Conservation (phyloP, 2,797 vertebrate genomes). For the Uromys caudimaculatus region DNA sequence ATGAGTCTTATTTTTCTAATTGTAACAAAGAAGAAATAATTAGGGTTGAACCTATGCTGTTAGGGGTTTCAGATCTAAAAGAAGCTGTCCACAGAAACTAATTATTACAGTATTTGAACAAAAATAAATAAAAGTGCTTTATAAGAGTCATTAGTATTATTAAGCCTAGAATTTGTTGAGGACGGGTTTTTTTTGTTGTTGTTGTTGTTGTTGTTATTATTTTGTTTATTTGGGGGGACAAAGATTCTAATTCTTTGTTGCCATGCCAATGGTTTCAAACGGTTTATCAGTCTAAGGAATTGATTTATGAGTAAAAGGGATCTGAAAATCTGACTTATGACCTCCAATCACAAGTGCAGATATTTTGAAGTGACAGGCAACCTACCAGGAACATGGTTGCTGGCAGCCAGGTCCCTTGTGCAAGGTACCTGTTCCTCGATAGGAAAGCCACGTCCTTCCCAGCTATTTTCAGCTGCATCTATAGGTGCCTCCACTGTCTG, state of each 20-base stretch:
- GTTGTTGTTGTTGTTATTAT: background rate
- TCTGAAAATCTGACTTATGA: slow-evolving; percentile 10
- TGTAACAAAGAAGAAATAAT: background rate
- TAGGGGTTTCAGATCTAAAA: background rate
- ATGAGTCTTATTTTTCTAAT: background rate
- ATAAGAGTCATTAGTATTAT: background rate
- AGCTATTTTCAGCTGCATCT: slow-evolving; percentile 45
- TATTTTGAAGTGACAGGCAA: slow-evolving; percentile 65
- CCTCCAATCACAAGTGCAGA: slow-evolving; percentile 61
- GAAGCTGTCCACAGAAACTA: background rate
- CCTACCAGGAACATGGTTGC: background rate
- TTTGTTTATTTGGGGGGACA: background rate
- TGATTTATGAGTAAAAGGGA: slow-evolving; percentile 36
- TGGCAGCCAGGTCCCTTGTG: slow-evolving; percentile 33
- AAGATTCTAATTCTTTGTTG: background rate
- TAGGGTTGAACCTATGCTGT: background rate
- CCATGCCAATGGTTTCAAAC: background rate
- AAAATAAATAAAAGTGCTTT: background rate
- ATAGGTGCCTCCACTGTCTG: slow-evolving; percentile 1
- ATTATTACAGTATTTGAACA: background rate
- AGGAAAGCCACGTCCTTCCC: slow-evolving; percentile 69
- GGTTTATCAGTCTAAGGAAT: background rate
- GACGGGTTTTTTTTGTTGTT: background rate
- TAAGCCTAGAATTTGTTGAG: background rate
- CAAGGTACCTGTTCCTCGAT: slow-evolving; percentile 54